Conservation (phyloP, 2,113 vertebrate genomes). For the Sitta europaea region DNA sequence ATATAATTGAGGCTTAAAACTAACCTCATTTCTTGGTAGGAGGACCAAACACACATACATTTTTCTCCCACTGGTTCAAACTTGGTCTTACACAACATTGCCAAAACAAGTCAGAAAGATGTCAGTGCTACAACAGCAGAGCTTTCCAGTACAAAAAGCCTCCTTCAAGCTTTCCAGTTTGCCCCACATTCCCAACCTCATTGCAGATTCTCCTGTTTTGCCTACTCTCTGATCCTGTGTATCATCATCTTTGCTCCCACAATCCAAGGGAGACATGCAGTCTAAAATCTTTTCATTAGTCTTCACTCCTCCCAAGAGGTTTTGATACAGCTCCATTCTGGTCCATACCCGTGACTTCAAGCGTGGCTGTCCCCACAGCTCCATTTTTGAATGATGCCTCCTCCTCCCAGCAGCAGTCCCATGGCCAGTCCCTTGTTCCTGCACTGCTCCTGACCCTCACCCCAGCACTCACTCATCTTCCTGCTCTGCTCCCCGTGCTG, state of each 20-base stretch:
- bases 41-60: neutral
- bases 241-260: neutral
- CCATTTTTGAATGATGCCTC: neutral
- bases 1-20: neutral
- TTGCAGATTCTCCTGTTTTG: neutral
- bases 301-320: neutral
- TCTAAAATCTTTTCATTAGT: neutral
- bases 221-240: neutral
- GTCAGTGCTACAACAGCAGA: neutral
- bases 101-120: neutral
- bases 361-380: neutral
- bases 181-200: neutral
- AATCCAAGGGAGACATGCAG: neutral
- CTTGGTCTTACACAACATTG: neutral
- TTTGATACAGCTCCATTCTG: neutral
- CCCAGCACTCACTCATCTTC: fast-evolving
- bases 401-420: neutral
- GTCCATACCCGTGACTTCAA: neutral
- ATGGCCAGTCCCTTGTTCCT: fast-evolving
- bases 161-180: neutral
- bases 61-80: neutral
- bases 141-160: neutral
- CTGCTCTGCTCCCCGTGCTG: neutral
- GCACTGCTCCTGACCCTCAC: neutral
- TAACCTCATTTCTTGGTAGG: neutral